Evolutionary conservation across 2,113 vertebrate genomes (phyloP).

Genomic region (Eulacestoma nigropectus): DNA sequence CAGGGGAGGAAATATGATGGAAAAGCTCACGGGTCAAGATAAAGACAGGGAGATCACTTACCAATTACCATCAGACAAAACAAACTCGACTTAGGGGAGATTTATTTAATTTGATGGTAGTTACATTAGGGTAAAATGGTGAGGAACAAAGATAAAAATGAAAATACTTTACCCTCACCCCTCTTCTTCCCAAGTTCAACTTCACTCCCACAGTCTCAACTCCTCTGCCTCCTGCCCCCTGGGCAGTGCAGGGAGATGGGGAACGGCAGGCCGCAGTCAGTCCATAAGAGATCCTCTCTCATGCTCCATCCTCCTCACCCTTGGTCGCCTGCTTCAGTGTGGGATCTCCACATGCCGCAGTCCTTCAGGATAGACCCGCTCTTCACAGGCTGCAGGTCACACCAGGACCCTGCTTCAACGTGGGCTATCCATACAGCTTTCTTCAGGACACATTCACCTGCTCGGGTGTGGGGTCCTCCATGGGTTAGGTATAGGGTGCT

Average conservation of each 20-base stretch:
- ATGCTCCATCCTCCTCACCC: background rate
- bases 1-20: background rate
- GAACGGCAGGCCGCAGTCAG: background rate
- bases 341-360: background rate
- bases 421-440: background rate
- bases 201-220: background rate
- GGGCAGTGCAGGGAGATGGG: accelerated
- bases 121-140: background rate
- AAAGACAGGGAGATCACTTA: background rate
- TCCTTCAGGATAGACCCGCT: accelerated
- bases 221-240: background rate
- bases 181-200: background rate
- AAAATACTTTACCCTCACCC: background rate
- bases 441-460: background rate
- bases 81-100: background rate
- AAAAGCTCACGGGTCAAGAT: background rate
- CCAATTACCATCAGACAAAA: background rate
- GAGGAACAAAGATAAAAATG: background rate
- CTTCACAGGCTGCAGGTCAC: background rate
- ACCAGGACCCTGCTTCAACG: accelerated
- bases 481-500: background rate
- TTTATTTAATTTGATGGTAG: background rate
- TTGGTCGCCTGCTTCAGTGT: accelerated
- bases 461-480: accelerated
- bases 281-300: background rate